These are phyloP conservation scores for Hermaeophaga mercurialis DNA, from an alignment of 2,888 invertebrate species.

Conservation along the genomic window DNA sequence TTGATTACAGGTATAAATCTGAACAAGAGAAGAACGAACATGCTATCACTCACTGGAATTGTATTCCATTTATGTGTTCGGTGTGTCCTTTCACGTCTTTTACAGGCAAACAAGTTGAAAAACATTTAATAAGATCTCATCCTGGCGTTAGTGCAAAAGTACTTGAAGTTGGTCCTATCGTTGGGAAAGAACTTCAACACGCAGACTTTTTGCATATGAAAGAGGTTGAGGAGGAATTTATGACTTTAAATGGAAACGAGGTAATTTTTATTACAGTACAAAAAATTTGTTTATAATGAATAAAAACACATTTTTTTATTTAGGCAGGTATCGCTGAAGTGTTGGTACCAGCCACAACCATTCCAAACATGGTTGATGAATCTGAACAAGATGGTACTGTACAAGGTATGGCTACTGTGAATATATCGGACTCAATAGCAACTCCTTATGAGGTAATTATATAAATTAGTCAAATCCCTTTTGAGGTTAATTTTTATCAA, in stretches of 20 bases:
- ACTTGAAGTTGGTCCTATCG: conserved; percentile 32
- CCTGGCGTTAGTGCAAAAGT: conserved; percentile 18
- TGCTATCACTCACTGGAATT: conserved; percentile 58
- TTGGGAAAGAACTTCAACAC: conserved; percentile 27
- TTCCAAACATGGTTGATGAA: conserved; percentile 22
- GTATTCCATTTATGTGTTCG: conserved; percentile 58
- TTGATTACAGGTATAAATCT: conserved; percentile 38
- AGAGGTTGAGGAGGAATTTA: conserved; percentile 15
- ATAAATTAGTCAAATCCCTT: too few relatives aligned
- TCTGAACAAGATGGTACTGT: conserved; percentile 26
- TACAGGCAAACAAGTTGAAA: conserved; percentile 45
- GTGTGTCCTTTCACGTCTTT: conserved; percentile 54
- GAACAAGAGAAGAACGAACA: conserved; percentile 54
- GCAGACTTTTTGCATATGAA: conserved; percentile 27
- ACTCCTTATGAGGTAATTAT: conserved; percentile 5
- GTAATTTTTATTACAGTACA: too few relatives aligned
- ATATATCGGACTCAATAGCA: neutral
- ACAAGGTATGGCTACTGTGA: conserved; percentile 5
- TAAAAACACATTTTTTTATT: conserved; percentile 6
- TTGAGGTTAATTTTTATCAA: too few relatives aligned
- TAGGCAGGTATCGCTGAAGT: conserved; percentile 23
- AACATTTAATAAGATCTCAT: conserved; percentile 43
- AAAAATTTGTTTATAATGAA: too few relatives aligned
- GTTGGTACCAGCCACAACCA: conserved; percentile 7
- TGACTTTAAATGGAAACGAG: neutral